These are phyloP conservation scores for Sapayoa aenigma DNA, from an alignment of 2,113 vertebrate species.

Conservation along the genomic window DNA sequence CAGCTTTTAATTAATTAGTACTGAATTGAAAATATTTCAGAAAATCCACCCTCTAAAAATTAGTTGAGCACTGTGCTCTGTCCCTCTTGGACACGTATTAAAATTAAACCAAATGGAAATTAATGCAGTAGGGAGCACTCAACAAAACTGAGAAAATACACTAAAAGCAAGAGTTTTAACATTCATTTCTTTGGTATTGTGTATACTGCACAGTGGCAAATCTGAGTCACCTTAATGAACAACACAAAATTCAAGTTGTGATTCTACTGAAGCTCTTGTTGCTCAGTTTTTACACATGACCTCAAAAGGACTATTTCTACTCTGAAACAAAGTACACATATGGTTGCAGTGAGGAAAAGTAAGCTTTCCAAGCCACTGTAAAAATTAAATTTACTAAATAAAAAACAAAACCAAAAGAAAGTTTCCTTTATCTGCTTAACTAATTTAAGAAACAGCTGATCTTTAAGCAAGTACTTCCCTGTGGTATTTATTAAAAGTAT, in stretches of 20 bases:
- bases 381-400: background rate
- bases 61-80: background rate
- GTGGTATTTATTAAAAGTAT: background rate
- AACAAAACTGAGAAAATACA: background rate
- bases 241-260: background rate
- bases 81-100: background rate
- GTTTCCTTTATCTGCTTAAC: background rate
- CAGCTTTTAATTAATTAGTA: background rate
- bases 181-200: background rate
- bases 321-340: background rate
- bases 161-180: background rate
- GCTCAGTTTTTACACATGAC: background rate
- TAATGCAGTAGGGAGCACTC: background rate
- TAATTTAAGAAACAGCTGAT: background rate
- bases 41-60: background rate
- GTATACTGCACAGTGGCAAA: background rate
- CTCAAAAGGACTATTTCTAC: background rate
- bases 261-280: background rate
- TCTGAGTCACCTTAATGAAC: background rate
- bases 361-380: background rate
- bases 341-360: background rate
- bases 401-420: background rate
- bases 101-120: background rate
- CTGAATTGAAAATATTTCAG: background rate
- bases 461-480: background rate